phyloP scores from a whole-genome alignment of 2,797 vertebrate species.

The Threskiornis aethiopicus region DNA sequence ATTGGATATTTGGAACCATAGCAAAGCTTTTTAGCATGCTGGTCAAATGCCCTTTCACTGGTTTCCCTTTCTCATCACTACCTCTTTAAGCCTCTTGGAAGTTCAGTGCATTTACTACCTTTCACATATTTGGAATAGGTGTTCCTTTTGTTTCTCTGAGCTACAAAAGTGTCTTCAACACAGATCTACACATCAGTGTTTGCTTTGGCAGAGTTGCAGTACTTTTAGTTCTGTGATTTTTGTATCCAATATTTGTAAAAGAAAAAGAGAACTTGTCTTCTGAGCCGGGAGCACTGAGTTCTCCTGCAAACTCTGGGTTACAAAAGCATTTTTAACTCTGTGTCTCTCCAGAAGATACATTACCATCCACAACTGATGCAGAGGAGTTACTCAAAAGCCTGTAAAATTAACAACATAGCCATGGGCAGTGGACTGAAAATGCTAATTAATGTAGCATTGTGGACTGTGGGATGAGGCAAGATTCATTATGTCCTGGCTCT shows the following conservation, averaged over 20 bases:
- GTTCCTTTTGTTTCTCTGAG: not conserved
- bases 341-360: constrained; percentile 15
- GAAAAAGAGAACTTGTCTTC: not conserved
- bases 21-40: not conserved
- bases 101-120: not conserved
- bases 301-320: not conserved
- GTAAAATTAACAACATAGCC: constrained; percentile 46
- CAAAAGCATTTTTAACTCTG: not conserved
- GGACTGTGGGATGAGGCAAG: constrained; percentile 41
- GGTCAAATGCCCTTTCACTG: not conserved
- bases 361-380: not conserved
- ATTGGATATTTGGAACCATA: not conserved
- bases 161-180: not conserved
- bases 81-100: not conserved
- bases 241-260: not conserved
- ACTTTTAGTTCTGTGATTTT: not conserved
- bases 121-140: not conserved
- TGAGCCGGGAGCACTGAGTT: not conserved
- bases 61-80: not conserved
- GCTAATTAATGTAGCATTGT: constrained; percentile 22
- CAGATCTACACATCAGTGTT: not conserved
- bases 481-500: constrained; percentile 45
- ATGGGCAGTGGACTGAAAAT: constrained; percentile 43
- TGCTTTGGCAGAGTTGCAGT: not conserved
- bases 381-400: constrained; percentile 53